Base-by-base conservation (phyloP, 2,888 invertebrate species). In the Acronicta aceris region DNA sequence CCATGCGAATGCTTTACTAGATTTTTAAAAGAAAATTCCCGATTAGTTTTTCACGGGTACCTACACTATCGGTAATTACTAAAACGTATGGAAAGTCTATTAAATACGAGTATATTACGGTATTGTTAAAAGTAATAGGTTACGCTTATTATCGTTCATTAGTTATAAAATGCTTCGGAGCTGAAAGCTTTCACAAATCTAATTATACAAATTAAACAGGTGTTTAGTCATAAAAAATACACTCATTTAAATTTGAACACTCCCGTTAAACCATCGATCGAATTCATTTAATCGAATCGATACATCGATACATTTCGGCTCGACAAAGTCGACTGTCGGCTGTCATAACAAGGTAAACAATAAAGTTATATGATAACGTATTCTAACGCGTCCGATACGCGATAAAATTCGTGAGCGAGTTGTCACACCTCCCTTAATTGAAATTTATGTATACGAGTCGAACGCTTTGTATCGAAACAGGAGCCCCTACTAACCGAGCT, bases 361-460 rank as follows among this genome's bases (percentile, higher is more conserved):
- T 89, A 87, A 87, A 86, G 78, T 81, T 80, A 74, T 85, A 73
- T 78, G 79, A 81, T 82, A 85, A 85, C 83, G 81, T 80, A 84
- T 85, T 84, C 84, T 84, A 84, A 86, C 63, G 78, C 76, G 79
- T 71, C 69, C 63, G 83, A 78, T 74, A 79, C 62, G 76, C 81
- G 89, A 88, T 89, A 89, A 87, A 82, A 79, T 80, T 83, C 76
- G 82, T 84, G 88, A 85, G 83, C 82, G 81, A 83, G 73, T 84
- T 85, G 84, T 89, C 87, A 89, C 89, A 89, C 89, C 88, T 89
- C 79, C 71, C 85, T 89, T 93, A 93, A 93, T 93, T 92, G 90
- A 86, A 92, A 93, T 93, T 93, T 93, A 93, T 93, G 91, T 89
- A 82, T 86, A 82, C 84, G 81, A 78, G 36, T 52, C 81, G 81